These are phyloP conservation scores for Agelas oroides DNA, from an alignment of 37 sponge, comb jelly and placozoan genomes.

Conservation along the genomic window DNA sequence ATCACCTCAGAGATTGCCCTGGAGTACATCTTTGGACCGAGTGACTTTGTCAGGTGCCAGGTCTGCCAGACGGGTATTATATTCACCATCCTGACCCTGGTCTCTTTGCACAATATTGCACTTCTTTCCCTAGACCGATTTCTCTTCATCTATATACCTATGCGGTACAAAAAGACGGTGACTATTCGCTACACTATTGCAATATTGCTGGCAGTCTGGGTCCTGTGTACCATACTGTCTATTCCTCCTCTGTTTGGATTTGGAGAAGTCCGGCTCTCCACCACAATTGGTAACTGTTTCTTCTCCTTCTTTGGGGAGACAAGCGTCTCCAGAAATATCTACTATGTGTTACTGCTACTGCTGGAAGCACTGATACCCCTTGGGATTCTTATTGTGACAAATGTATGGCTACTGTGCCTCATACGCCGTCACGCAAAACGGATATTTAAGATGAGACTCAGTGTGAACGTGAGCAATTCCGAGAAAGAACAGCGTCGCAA, in stretches of 20 bases:
- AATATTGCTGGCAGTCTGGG: conserved; percentile 8
- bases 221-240: not conserved
- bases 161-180: conserved; percentile 32
- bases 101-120: conserved; percentile 38
- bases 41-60: conserved; percentile 46
- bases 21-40: conserved; percentile 36
- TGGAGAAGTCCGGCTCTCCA: conserved; percentile 54
- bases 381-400: conserved; percentile 33
- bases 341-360: conserved; percentile 42
- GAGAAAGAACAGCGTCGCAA: not conserved
- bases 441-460: not conserved
- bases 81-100: conserved; percentile 7
- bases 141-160: conserved; percentile 33
- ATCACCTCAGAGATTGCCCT: conserved; percentile 7
- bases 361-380: conserved; percentile 48
- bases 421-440: not conserved
- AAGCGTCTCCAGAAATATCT: conserved; percentile 4
- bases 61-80: conserved; percentile 35
- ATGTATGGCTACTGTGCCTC: conserved; percentile 29
- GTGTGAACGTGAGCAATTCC: not conserved
- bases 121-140: conserved; percentile 56
- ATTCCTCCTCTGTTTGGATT: conserved; percentile 61
- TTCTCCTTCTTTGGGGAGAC: not conserved
- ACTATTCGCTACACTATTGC: not conserved
- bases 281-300: conserved; percentile 15